Evolutionary conservation across 1,140 invertebrate species (phyloP).

Genomic region (Danaus melanippus): DNA sequence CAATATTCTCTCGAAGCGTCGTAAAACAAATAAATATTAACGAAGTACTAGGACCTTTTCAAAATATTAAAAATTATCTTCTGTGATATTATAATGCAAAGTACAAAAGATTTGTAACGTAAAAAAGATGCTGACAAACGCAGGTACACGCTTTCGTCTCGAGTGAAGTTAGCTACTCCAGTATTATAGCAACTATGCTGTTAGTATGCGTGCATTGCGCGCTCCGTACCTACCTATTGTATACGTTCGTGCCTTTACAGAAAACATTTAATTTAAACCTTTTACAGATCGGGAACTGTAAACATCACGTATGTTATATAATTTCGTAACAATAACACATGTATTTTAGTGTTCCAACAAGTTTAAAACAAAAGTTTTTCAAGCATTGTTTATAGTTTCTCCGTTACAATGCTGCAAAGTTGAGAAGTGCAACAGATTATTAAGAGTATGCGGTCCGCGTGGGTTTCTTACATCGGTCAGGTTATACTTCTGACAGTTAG

Average conservation of each 20-base stretch:
- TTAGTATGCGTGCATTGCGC: not conserved
- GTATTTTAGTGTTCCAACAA: constrained; percentile 35
- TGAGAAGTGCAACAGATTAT: constrained; percentile 34
- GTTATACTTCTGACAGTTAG: constrained; percentile 47
- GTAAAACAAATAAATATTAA: no score
- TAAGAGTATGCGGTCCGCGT: constrained; percentile 22
- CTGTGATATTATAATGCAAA: no score
- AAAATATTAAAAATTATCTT: no score
- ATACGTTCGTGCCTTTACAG: constrained; percentile 42
- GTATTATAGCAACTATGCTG: no score
- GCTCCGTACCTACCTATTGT: not conserved
- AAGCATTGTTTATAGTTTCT: constrained; percentile 51
- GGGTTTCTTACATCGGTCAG: constrained; percentile 39
- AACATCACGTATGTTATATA: constrained; percentile 38
- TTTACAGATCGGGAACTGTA: constrained; percentile 19
- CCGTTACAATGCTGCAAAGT: constrained; percentile 37
- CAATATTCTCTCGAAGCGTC: no score
- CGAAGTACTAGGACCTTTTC: no score
- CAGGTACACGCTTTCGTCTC: no score
- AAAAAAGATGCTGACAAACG: no score
- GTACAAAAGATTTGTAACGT: no score
- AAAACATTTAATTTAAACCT: constrained; percentile 39
- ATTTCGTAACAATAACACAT: constrained; percentile 13
- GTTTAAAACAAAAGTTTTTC: constrained; percentile 45
- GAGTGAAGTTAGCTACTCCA: no score